Percentiles rank a stretch among this genome's conserved stretches.
Evolutionary conservation across 2,113 vertebrate genomes (phyloP).

Genomic region (Scomber scombrus): DNA sequence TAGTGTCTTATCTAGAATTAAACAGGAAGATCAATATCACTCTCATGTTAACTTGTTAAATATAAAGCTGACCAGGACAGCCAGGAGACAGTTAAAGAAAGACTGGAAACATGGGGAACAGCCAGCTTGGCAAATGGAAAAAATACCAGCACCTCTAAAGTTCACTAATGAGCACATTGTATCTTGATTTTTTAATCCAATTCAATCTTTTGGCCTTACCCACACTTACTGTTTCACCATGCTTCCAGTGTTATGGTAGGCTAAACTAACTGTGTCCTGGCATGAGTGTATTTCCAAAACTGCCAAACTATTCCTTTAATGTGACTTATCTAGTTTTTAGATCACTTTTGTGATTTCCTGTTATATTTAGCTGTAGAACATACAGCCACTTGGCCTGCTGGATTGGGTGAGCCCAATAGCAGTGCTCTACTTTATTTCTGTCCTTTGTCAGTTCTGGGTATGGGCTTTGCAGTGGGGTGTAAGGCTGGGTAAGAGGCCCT

Average conservation of each 20-base stretch:
- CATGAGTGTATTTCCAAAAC: slow-evolving; percentile 13
- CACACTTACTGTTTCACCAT: background rate
- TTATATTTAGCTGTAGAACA: background rate
- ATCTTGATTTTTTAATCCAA: too few relatives aligned
- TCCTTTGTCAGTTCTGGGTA: slow-evolving; percentile 15
- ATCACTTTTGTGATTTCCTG: background rate
- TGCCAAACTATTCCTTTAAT: background rate
- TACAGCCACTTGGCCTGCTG: slow-evolving; percentile 15
- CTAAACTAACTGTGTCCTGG: background rate
- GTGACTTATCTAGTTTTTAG: slow-evolving; percentile 11
- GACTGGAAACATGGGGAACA: too few relatives aligned
- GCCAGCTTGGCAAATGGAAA: too few relatives aligned
- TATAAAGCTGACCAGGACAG: too few relatives aligned
- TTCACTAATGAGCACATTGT: too few relatives aligned
- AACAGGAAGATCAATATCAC: background rate
- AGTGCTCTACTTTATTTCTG: slow-evolving; percentile 20
- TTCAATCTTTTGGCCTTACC: background rate
- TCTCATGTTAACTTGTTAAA: background rate
- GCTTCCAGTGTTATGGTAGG: background rate
- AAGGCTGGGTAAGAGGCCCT: slow-evolving; percentile 46
- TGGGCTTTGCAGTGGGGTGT: slow-evolving; percentile 20
- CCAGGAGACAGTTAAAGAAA: too few relatives aligned
- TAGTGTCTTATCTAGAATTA: background rate
- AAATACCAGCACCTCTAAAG: too few relatives aligned
- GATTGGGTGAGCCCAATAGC: slow-evolving; percentile 35